Evolutionary conservation across 1,140 invertebrate genomes (phyloP), one percentile per base, ranked within the genome.

Genomic region (Drosophila erecta): DNA sequence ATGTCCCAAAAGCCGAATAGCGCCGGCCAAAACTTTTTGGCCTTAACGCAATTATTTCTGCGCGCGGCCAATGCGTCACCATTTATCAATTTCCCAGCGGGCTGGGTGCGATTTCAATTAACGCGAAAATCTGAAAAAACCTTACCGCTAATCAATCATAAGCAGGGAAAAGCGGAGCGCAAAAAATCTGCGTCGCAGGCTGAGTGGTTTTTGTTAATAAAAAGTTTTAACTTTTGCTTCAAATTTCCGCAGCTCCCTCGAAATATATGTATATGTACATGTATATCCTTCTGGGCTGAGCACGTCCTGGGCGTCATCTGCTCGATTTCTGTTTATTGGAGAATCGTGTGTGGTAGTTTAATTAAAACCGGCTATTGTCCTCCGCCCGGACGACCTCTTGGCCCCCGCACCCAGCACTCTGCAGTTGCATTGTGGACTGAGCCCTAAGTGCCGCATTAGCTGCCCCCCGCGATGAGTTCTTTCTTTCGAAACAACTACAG

Each of bases 341-440:
- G 61, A 76, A 76, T 65, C 54, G 54, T 61, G 62, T 56, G 51
- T 58, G 55, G 55, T 44, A 56, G 62, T 81, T 86, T 86, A 85
- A 86, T 85, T 85, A 77, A 86, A 85, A 85, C 60, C 38, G 77
- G 57, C 76, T 47, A 69, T 70, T 70, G 66, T 70, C 66, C 66
- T 70, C 40, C 41, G 35, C 35, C 11, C 65, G 22, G 54, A 37
- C 49, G 66, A 70, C 64, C 66, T 55, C 62, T 58, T 30, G n/a
- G 20, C 30, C 17, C 15, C 10, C 8, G 10, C n/a, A 56, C 8
- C 14, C 33, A 15, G 14, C 50, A 41, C 62, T 55, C 66, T 70
- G 64, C 66, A 70, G 35, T 70, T 72, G 64, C 49, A 47, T 70
- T 76, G 50, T 49, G 59, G 49, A 22, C 41, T 30, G 33, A n/a